Base-by-base conservation (phyloP, 2,113 vertebrate species). In the Lipophrys pholis region DNA sequence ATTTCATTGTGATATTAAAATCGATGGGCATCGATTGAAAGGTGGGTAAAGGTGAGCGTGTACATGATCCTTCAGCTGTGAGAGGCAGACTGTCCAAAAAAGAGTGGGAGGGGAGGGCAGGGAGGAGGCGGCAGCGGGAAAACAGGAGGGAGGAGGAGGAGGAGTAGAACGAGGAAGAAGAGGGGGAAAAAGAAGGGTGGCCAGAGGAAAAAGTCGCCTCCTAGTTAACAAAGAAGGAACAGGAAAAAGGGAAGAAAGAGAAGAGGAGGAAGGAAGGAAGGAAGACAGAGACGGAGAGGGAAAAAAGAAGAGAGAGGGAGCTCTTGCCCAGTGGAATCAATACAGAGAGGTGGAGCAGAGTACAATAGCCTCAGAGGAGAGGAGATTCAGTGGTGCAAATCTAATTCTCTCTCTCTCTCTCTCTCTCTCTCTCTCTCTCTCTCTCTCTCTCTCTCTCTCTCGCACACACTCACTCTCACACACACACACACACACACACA, bases 321-420 rank as follows among this genome's bases (percentile, higher is more conserved):
- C 77, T 84, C 80, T 81, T 74, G 83, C 91, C 87, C 93, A 80
- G 90, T 94, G 94, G 94, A 94, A 78, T 93, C 95, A 95, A 93
- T 94, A 94, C 89, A 93, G 94, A 92, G 90, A 95, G 94, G 94
- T 94, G 94, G 91, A 94, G 89, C 85, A 91, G 84, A 93, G 93
- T 91, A 97, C 95, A 97, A 97, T 95, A 95, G 95, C 93, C 95
- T 93, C 91, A 91, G 94, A 95, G 93, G 92, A 97, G 92, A 96
- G 96, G 93, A 90, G 94, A 95, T 95, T 93, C 95, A 96, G 85
- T 94, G 94, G 93, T 97, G 96, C 96, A 96, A 90, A 90, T 90
- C 96, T 96, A 97, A 97, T 96, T 94, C 95, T 93, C 94, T 93
- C 94, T 90, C 48, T 60, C 78, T 48, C 21, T 30, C 21, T 30